A percentile compares a stretch with the other conserved stretches of the same genome.
Conservation (phyloP, 2,797 vertebrate genomes). For the Acrossocheilus wenchowensis region DNA sequence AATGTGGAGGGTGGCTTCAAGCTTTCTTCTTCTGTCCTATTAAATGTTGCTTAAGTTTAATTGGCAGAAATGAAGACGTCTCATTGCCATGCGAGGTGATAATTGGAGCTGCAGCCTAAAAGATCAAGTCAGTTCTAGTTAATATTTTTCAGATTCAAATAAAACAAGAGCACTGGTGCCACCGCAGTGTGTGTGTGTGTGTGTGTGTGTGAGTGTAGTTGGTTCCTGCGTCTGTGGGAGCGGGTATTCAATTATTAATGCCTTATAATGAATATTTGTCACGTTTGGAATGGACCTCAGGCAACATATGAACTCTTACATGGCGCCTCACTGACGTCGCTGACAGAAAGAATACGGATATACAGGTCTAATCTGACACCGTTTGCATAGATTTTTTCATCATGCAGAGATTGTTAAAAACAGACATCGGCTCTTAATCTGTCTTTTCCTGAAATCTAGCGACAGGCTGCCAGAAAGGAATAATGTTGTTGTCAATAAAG, state of each 20-base stretch:
- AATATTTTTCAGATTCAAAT: constrained; percentile 32
- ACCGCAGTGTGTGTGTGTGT: not conserved
- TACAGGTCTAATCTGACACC: not conserved
- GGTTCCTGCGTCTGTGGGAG: not conserved
- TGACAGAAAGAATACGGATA: constrained; percentile 3
- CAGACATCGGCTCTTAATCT: constrained; percentile 3
- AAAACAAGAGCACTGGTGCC: constrained; percentile 3
- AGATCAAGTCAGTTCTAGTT: constrained; percentile 42
- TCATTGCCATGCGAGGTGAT: constrained; percentile 25
- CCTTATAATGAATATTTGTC: constrained; percentile 56
- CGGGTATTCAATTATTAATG: constrained; percentile 46
- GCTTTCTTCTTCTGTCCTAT: constrained; percentile 11
- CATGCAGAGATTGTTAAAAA: not conserved
- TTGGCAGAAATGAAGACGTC: constrained; percentile 33
- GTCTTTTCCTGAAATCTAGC: constrained; percentile 42
- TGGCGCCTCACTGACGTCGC: not conserved
- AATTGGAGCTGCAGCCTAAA: constrained; percentile 26
- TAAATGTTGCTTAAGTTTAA: constrained; percentile 45
- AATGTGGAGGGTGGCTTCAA: constrained; percentile 12
- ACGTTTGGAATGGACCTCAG: constrained; percentile 47
- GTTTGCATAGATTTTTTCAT: constrained; percentile 1
- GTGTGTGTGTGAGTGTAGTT: not conserved
- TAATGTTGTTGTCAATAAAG: constrained; percentile 52
- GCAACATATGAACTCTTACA: constrained; percentile 44
- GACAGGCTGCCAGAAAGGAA: constrained; percentile 16